phyloP scores from a whole-genome alignment of 53 echinoderm and acorn worm species.

The Stichopus horrens region DNA sequence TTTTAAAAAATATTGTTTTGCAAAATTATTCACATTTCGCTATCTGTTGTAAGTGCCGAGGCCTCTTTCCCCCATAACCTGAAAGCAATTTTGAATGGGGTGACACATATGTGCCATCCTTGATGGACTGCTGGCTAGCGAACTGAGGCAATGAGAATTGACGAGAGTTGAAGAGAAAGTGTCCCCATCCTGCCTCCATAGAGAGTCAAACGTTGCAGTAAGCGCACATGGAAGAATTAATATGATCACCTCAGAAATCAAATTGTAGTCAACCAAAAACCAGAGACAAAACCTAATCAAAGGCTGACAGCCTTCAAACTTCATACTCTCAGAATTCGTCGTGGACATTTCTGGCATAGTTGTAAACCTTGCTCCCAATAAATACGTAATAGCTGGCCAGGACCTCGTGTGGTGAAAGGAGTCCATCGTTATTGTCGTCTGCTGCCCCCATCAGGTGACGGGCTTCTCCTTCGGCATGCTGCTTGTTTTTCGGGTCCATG shows the following conservation, averaged over 20 bases:
- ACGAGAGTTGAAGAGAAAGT: too few species aligned
- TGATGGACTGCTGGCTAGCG: too few species aligned
- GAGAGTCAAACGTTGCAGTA: too few species aligned
- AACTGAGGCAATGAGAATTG: too few species aligned
- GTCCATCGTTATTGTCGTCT: slow-evolving; percentile 72
- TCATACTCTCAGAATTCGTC: slow-evolving; percentile 75
- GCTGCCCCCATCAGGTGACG: slow-evolving; percentile 87
- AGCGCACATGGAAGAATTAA: background rate
- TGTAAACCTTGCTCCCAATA: slow-evolving; percentile 93
- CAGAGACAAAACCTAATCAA: background rate
- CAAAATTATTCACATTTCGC: too few species aligned
- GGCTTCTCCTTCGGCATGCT: slow-evolving; percentile 95
- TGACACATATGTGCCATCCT: too few species aligned
- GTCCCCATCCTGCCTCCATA: too few species aligned
- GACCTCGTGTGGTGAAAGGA: slow-evolving; percentile 79
- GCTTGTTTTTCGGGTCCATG: slow-evolving; percentile 89
- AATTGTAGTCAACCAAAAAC: background rate
- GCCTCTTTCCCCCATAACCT: too few species aligned
- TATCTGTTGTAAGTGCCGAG: too few species aligned
- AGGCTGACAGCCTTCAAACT: background rate
- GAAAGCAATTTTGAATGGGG: too few species aligned
- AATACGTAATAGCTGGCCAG: slow-evolving; percentile 81
- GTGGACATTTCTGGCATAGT: slow-evolving; percentile 92
- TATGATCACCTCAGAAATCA: background rate
- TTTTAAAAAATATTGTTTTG: too few species aligned